Percentiles rank a stretch among this genome's conserved stretches.
phyloP scores from a whole-genome alignment of 2,797 vertebrate genomes.

The Iguana delicatissima region DNA sequence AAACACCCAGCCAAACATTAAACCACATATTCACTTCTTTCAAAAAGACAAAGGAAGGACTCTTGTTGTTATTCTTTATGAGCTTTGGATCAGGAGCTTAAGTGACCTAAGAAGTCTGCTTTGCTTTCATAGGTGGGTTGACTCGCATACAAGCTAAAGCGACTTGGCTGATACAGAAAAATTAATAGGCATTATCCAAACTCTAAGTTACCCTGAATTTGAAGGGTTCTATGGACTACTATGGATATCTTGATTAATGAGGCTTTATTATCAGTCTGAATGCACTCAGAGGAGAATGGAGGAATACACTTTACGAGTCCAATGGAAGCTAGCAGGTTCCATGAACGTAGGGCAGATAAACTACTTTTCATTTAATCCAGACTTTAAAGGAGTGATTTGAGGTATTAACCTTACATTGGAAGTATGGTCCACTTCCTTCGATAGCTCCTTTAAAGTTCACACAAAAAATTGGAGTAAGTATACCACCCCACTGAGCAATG shows the following conservation, averaged over 20 bases:
- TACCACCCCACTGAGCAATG: too few species aligned
- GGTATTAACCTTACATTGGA: too few species aligned
- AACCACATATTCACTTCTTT: conserved; percentile 59
- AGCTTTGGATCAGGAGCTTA: conserved; percentile 45
- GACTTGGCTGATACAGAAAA: neutral
- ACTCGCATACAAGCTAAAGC: conserved; percentile 16
- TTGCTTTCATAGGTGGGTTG: conserved; percentile 31
- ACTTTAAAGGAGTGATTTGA: too few species aligned
- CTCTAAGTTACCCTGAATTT: too few species aligned
- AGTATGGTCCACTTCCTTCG: too few species aligned
- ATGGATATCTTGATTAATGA: neutral
- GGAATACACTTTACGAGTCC: neutral
- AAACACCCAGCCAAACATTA: conserved; percentile 76
- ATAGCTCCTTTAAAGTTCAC: too few species aligned
- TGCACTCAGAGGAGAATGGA: neutral
- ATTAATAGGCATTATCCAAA: conserved; percentile 4
- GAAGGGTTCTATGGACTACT: too few species aligned
- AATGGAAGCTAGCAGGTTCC: neutral
- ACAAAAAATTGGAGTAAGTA: too few species aligned
- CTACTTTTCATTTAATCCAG: too few species aligned
- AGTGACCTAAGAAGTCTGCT: conserved; percentile 37
- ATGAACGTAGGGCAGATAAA: neutral
- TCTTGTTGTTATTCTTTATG: conserved; percentile 56
- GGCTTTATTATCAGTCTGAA: neutral
- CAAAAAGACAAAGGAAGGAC: conserved; percentile 69